A percentile compares a stretch with the other conserved stretches of the same genome.
Conservation (phyloP, 2,113 vertebrate species). For the Hoplias malabaricus region DNA sequence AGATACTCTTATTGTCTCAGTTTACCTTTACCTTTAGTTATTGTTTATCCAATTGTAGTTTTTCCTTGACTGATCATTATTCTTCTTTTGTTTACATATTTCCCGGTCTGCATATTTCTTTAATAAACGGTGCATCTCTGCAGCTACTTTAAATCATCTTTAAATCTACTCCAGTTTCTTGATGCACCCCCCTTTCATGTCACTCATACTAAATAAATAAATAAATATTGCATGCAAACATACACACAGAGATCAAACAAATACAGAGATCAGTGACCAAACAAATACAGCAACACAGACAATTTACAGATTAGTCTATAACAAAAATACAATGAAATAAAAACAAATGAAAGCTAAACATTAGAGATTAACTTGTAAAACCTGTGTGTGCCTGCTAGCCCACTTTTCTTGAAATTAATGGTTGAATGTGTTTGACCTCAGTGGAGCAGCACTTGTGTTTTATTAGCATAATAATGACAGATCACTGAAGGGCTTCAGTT, state of each 20-base stretch:
- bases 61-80: no score
- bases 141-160: no score
- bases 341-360: not conserved
- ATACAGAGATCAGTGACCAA: not conserved
- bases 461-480: conserved; percentile 41
- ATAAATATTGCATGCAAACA: not conserved
- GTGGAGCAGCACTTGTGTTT: conserved; percentile 22
- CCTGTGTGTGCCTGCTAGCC: not conserved
- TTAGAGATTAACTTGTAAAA: not conserved
- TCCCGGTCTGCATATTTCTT: no score
- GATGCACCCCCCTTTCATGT: no score
- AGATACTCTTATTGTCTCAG: no score
- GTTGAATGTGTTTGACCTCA: not conserved
- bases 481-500: conserved; percentile 32
- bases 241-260: not conserved
- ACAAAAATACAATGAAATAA: not conserved
- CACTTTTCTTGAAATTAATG: conserved; percentile 1
- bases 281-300: not conserved
- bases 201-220: not conserved
- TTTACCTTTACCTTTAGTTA: no score
- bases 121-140: no score
- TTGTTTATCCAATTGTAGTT: no score
- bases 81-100: no score
- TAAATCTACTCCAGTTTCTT: no score
- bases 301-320: not conserved